Evolutionary conservation across 2,888 invertebrate genomes (phyloP), one percentile per base, ranked within the genome.

Genomic region (Torymus aiolomorphi): DNA sequence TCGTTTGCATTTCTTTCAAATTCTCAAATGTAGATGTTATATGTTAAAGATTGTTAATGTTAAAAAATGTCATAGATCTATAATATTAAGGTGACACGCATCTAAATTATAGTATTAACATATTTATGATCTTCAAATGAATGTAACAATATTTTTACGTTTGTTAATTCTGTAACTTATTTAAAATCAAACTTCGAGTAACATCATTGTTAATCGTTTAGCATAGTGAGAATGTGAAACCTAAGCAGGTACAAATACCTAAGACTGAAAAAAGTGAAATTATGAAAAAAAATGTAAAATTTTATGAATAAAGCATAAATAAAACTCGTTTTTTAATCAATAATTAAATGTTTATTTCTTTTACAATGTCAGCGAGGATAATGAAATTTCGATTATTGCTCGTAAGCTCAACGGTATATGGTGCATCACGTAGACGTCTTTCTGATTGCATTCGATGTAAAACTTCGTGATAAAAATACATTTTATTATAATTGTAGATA

Each of bases 381-480:
- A 77, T 72, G 69, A 78, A 78, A 63, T 78, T 42, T 78, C 74
- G 69, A 78, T 70, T 78, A 78, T 78, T 78, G 78, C 69, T 78
- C 78, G 69, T 56, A 78, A 78, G 74, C 69, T 69, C 69, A 74
- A 62, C 69, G 74, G 13, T 69, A 12, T n/a, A 62, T 56, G 31
- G 69, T 52, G 52, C 59, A 69, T 59, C 57, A n/a, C 56, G 31
- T 66, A 77, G 52, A 65, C 51, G 71, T 59, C 11, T 72, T 51
- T 77, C 42, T 24, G 57, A 76, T 69, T 76, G 61, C 61, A 66
- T 78, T 81, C 80, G 73, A 80, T 84, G 80, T 82, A 82, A 82
- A 80, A 80, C 76, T 16, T 74, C 57, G 57, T 81, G 80, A 82
- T 76, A 81, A 82, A 82, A 82, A 84, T 84, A 84, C 80, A 82